A percentile compares a stretch with the other conserved stretches of the same genome.
These are phyloP conservation scores for Drosophila truncata DNA, from an alignment of 1,140 invertebrate genomes.

Conservation along the genomic window DNA sequence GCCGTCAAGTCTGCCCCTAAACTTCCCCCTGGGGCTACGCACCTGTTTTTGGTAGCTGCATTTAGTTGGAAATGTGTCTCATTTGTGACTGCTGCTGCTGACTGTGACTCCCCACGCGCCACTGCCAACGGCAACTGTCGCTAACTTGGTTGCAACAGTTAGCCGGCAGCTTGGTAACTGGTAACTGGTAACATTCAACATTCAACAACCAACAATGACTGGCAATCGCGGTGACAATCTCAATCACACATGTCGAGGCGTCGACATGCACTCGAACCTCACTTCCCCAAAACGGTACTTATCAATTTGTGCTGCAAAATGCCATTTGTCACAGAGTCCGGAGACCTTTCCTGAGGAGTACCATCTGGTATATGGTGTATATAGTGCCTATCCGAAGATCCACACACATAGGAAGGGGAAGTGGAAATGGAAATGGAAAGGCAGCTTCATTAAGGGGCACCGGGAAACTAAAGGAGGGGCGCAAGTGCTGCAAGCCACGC, in stretches of 20 bases:
- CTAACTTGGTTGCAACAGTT: slow-evolving; percentile 54
- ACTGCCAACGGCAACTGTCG: slow-evolving; percentile 61
- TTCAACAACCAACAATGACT: slow-evolving; percentile 59
- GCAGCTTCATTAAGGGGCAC: slow-evolving; percentile 58
- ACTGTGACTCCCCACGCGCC: slow-evolving; percentile 40
- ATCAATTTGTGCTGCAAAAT: slow-evolving; percentile 73
- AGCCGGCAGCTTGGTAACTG: slow-evolving; percentile 27
- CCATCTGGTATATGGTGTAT: neutral
- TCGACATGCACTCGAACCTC: slow-evolving; percentile 58
- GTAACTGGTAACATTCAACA: slow-evolving; percentile 26
- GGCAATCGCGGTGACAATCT: slow-evolving; percentile 55
- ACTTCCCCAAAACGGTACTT: slow-evolving; percentile 71
- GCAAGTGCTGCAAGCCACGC: slow-evolving; percentile 44
- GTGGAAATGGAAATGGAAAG: slow-evolving; percentile 48
- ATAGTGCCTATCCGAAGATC: slow-evolving; percentile 9
- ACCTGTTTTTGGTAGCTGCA: slow-evolving; percentile 30
- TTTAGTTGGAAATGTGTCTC: slow-evolving; percentile 45
- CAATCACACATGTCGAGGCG: slow-evolving; percentile 50
- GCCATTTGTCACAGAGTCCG: slow-evolving; percentile 68
- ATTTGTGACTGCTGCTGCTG: slow-evolving; percentile 34
- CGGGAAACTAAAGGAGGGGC: slow-evolving; percentile 9
- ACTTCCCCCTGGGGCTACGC: slow-evolving; percentile 24
- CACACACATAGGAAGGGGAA: slow-evolving; percentile 25
- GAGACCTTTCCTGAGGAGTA: slow-evolving; percentile 16
- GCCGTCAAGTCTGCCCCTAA: neutral